Base-by-base conservation (phyloP, 2,113 vertebrate species). In the Butorides virescens region DNA sequence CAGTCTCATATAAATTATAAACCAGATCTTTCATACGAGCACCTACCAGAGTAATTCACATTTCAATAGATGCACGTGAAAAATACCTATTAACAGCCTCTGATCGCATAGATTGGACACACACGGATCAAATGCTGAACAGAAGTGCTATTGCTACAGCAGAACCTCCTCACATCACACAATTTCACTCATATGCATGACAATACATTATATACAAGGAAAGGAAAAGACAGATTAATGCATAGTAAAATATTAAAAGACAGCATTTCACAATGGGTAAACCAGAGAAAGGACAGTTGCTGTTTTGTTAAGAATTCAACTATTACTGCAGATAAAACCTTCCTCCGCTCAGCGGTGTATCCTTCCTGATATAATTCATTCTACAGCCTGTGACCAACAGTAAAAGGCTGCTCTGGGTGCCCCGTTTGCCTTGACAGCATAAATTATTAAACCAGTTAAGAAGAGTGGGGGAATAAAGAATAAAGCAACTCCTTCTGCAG, bases 221-320 rank as follows among this genome's bases (percentile, higher is more conserved):
- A 95, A 86, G 58, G 72, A 88, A 87, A 90, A 79, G 62, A 83
- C 49, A 68, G 71, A 93, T 80, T 81, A 92, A 94, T 75, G 80
- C 71, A 93, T 9, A 79, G 71, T 61, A 80, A 95, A 84, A 68
- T 88, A 97, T 63, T 94, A 83, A 87, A 97, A 96, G 80, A 79
- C 14, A 89, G 50, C 55, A 70, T 55, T 96, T 88, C 65, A 87
- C 77, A 95, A 66, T 47, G 84, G 65, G 50, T 58, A 90, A 96
- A 73, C 23, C 62, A 90, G 71, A 90, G 37, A 87, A 93, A 91
- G 37, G 63, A 73, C 71, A 44, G 26, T 68, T 36, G 9, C 39
- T 86, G 32, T 75, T 92, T 85, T 82, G 61, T 71, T 84, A 88
- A 77, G 91, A 95, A 95, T 91, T 90, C 84, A 77, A 72, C 71